A percentile compares a stretch with the other conserved stretches of the same genome.
Evolutionary conservation across 2,113 vertebrate species (phyloP).

Genomic region (Dicrurus megarhynchus): DNA sequence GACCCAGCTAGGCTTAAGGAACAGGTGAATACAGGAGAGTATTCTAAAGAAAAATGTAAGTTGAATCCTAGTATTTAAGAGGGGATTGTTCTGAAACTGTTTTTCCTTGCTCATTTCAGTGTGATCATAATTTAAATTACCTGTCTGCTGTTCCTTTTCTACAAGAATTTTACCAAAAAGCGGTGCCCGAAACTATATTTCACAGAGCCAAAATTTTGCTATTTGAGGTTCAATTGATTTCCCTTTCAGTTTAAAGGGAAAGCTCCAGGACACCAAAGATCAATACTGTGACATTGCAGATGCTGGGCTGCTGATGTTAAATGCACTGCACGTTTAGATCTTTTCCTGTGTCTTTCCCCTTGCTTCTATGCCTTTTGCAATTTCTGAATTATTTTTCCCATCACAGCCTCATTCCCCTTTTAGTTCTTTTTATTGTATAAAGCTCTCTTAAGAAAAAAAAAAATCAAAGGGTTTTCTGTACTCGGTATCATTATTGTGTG

Average conservation of each 20-base stretch:
- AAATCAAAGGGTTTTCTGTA: background rate
- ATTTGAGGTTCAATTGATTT: conserved; percentile 48
- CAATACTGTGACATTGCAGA: conserved; percentile 53
- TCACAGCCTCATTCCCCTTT: background rate
- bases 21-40: background rate
- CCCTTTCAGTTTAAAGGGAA: conserved; percentile 10
- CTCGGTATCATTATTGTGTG: background rate
- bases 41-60: background rate
- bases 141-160: background rate
- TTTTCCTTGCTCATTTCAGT: background rate
- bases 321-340: conserved; percentile 14
- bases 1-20: background rate
- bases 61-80: background rate
- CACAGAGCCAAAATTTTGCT: background rate
- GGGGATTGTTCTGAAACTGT: background rate
- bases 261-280: conserved; percentile 46
- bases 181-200: background rate
- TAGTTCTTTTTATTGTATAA: background rate
- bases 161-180: background rate
- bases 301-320: conserved; percentile 26
- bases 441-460: background rate
- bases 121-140: conserved; percentile 1
- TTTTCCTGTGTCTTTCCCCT: conserved; percentile 13
- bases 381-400: background rate
- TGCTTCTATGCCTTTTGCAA: background rate